Conservation (phyloP, 2,113 vertebrate genomes). For the Apteryx mantelli region DNA sequence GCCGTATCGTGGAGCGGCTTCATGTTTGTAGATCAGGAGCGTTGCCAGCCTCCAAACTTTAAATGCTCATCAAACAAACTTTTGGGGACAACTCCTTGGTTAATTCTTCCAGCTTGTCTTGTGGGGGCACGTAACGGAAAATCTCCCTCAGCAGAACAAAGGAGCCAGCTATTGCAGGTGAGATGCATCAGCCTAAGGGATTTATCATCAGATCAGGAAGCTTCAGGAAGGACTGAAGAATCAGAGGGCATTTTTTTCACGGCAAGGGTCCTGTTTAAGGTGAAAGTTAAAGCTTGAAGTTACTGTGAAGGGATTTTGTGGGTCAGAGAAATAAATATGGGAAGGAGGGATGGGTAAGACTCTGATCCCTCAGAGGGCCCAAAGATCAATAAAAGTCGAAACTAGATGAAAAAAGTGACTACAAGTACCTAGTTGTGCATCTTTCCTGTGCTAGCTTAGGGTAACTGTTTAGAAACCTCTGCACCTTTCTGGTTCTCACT, state of each 20-base stretch:
- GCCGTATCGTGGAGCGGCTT: neutral
- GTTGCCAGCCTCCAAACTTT: neutral
- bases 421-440: neutral
- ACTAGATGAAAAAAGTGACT: neutral
- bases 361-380: neutral
- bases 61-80: neutral
- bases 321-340: neutral
- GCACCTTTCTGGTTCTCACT: neutral
- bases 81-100: neutral
- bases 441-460: neutral
- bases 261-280: neutral
- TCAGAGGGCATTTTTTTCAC: neutral
- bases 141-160: slow-evolving; percentile 29
- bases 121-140: neutral
- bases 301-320: neutral
- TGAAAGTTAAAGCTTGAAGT: slow-evolving; percentile 1
- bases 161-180: slow-evolving; percentile 12
- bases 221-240: neutral
- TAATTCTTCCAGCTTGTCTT: neutral
- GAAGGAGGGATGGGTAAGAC: neutral
- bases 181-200: neutral
- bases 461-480: neutral
- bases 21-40: neutral
- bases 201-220: slow-evolving; percentile 18
- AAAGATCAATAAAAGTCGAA: neutral